Percentiles rank a stretch among this genome's conserved stretches.
Conservation (phyloP, 1,140 invertebrate species). For the Trachymyrmex cornetzi region DNA sequence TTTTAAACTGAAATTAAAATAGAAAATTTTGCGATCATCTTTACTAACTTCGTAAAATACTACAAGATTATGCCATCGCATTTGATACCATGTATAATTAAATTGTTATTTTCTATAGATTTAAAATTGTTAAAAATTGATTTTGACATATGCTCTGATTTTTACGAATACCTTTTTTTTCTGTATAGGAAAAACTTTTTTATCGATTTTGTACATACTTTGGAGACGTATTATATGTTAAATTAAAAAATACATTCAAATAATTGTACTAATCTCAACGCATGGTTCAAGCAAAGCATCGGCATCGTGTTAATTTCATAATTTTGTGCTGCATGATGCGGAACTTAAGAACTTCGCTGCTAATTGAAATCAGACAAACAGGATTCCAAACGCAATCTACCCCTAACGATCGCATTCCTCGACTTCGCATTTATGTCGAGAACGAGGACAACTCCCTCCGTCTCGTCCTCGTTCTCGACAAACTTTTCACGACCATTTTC, state of each 20-base stretch:
- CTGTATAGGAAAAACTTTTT: background rate
- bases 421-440: conserved; percentile 51
- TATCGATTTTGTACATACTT: too few species aligned
- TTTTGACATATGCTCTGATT: background rate
- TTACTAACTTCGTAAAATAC: background rate
- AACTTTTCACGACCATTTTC: conserved; percentile 69
- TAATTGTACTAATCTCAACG: background rate
- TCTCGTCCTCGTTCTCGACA: conserved; percentile 5
- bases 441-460: conserved; percentile 43
- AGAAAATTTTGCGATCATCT: background rate
- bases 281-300: conserved; percentile 6
- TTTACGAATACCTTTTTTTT: background rate
- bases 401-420: conserved; percentile 59
- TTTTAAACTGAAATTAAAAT: background rate
- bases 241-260: background rate
- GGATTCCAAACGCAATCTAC: conserved; percentile 54
- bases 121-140: conserved; percentile 1
- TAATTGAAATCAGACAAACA: conserved; percentile 61
- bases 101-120: background rate
- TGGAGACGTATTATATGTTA: background rate
- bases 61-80: background rate
- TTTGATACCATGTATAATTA: background rate
- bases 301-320: conserved; percentile 3
- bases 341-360: conserved; percentile 53
- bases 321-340: background rate